Evolutionary conservation across 37 sponge, comb jelly and placozoan genomes (phyloP).

Genomic region (Hormiphora californensis): DNA sequence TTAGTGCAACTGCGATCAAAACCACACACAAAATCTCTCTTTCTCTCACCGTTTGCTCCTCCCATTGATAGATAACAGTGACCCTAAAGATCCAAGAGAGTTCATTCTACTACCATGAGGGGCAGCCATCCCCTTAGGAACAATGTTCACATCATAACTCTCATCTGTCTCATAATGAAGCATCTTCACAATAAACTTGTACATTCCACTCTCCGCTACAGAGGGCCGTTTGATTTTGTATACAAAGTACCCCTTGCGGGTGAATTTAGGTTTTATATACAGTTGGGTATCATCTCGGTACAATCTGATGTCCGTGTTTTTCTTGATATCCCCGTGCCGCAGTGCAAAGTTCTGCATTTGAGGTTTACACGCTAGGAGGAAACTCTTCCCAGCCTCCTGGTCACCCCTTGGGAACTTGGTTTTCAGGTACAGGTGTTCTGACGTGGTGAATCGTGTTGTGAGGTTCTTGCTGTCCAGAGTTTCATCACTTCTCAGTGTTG

Average conservation of each 20-base stretch:
- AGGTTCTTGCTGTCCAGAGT: background rate
- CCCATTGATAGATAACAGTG: slow-evolving; percentile 26
- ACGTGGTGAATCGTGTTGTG: background rate
- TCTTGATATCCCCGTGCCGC: background rate
- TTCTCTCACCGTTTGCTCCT: no score
- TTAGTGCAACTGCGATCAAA: no score
- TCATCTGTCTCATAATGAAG: slow-evolving; percentile 15
- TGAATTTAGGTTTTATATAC: background rate
- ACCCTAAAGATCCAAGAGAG: slow-evolving; percentile 39
- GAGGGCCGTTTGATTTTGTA: slow-evolving; percentile 10
- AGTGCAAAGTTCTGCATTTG: background rate
- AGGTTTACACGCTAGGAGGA: background rate
- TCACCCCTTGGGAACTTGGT: slow-evolving; percentile 15
- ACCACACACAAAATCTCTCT: no score
- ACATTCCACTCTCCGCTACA: background rate
- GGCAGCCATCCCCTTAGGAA: background rate
- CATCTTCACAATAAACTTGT: background rate
- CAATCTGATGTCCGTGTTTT: background rate
- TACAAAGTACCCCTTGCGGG: slow-evolving; percentile 37
- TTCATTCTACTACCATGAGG: slow-evolving; percentile 6
- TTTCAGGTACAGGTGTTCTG: background rate
- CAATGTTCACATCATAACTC: slow-evolving; percentile 7
- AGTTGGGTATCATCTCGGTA: background rate
- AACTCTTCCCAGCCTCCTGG: slow-evolving; percentile 20
- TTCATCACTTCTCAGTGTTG: no score